Percentiles rank a stretch among this genome's conserved stretches.
These are phyloP conservation scores for Actinopyga echinites DNA, from an alignment of 53 echinoderm and acorn worm species.

Conservation along the genomic window DNA sequence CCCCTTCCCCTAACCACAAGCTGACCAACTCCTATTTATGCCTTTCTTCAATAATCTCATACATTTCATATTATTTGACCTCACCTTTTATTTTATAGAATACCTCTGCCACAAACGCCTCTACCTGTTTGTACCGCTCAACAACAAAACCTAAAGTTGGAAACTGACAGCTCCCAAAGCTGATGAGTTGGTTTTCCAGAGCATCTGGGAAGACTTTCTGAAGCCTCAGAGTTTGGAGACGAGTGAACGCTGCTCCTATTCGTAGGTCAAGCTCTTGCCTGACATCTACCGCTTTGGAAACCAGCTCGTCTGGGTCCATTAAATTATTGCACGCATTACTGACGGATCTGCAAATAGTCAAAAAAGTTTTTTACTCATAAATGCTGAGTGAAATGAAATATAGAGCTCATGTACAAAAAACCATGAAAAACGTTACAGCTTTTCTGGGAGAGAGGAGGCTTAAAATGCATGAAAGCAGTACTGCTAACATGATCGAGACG, in stretches of 20 bases:
- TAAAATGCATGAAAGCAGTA: too few relatives aligned
- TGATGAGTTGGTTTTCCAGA: constrained; percentile 79
- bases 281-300: constrained; percentile 90
- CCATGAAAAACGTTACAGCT: not conserved
- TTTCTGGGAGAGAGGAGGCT: too few relatives aligned
- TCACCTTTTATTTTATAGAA: constrained; percentile 97
- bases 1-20: too few relatives aligned
- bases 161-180: constrained; percentile 97
- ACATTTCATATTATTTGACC: too few relatives aligned
- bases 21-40: too few relatives aligned
- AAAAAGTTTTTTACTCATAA: too few relatives aligned
- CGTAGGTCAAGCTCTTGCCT: constrained; percentile 92
- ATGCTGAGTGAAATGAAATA: not conserved
- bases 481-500: too few relatives aligned
- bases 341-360: constrained; percentile 64
- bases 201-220: constrained; percentile 84
- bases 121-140: constrained; percentile 94
- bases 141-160: constrained; percentile 97
- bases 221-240: constrained; percentile 88
- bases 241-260: constrained; percentile 94
- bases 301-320: constrained; percentile 64
- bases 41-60: too few relatives aligned
- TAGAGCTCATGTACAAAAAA: not conserved
- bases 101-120: constrained; percentile 83
- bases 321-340: constrained; percentile 77